Base-by-base conservation (phyloP, 2,113 vertebrate genomes). In the Rhipidura dahli region DNA sequence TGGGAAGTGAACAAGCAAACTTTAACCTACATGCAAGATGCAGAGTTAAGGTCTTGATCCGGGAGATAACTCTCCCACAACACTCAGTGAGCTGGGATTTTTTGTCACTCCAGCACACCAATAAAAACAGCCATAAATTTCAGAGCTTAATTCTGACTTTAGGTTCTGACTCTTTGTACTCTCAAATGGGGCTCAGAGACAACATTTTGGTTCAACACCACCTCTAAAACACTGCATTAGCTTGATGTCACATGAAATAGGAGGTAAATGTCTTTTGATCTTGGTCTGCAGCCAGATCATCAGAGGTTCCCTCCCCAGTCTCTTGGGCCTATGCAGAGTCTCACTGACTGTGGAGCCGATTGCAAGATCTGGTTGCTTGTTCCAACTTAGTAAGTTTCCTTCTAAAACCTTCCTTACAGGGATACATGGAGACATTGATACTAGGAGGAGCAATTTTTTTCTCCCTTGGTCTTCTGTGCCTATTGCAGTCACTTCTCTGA, bases 21-120 rank as follows among this genome's bases (percentile, higher is more conserved):
- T 76, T 42, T 37, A 59, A 85, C 47, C 51, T 86, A 28, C 42
- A 64, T 15, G 18, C 31, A 81, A 88, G 85, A 88, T 77, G 31
- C 71, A 86, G 75, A 94, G 87, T 95, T 75, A 88, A 86, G 64
- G 59, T 91, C 91, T 72, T 89, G 89, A 91, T 96, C 60, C 51
- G 47, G 27, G 30, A 94, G 87, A 91, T 86, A 94, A 90, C 39
- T 85, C 44, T 77, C 50, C 50, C 83, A 54, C 56, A 93, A 3
- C 2, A 24, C 60, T 80, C 63, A n/a, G 33, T 45, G 66, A 66
- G 42, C 59, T 88, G 47, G 63, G 54, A 57, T 90, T 90, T 89
- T 89, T 72, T 27, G 63, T 91, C 39, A 59, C 22, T 93, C 68
- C 71, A 71, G 47, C 42, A 56, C 33, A 83, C 22, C 71, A 78